phyloP scores from a whole-genome alignment of 2,113 vertebrate species.

The Dolichotis patagonum region DNA sequence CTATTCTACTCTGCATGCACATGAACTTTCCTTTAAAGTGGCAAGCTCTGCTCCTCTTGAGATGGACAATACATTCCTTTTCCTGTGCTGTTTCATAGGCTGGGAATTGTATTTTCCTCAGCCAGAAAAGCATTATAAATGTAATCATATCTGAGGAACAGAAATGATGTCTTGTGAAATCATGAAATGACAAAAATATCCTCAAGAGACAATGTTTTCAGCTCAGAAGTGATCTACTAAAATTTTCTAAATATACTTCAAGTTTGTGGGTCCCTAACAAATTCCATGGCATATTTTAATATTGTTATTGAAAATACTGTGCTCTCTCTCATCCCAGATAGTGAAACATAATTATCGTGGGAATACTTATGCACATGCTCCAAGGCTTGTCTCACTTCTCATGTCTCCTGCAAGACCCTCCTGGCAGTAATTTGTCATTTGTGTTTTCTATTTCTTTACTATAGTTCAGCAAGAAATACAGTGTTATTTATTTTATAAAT shows the following conservation, averaged over 20 bases:
- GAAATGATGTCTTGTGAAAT: neutral
- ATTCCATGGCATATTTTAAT: neutral
- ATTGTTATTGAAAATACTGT: neutral
- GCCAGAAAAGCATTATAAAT: neutral
- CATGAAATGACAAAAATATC: neutral
- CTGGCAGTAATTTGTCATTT: neutral
- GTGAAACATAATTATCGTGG: neutral
- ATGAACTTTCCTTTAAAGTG: neutral
- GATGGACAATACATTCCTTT: neutral
- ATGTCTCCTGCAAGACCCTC: neutral
- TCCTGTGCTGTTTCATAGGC: neutral
- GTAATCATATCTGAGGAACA: neutral
- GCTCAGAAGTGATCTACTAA: neutral
- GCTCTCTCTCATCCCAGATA: neutral
- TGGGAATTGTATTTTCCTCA: slow-evolving; percentile 53
- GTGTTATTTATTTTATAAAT: neutral
- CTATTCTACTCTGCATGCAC: neutral
- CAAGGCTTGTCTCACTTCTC: neutral
- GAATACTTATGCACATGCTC: neutral
- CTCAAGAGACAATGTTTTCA: neutral
- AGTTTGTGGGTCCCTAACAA: neutral
- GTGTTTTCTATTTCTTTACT: neutral
- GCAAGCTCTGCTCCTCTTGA: neutral
- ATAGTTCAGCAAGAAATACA: neutral
- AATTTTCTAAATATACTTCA: neutral